Percentiles rank a stretch among this genome's conserved stretches.
Evolutionary conservation across 1,140 invertebrate genomes (phyloP).

Genomic region (Micrasema longulum): DNA sequence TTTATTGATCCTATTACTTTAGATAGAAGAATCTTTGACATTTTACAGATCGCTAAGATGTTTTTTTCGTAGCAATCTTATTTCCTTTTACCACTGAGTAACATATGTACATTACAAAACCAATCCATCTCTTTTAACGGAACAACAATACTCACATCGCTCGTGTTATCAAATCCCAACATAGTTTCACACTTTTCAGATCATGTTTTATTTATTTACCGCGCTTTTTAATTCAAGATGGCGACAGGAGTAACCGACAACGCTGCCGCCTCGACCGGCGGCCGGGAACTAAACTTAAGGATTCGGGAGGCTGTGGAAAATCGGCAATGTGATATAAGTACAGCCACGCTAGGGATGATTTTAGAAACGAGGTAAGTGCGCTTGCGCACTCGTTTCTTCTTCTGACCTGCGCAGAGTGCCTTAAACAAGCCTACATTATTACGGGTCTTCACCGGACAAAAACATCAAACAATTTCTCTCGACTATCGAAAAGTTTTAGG

Average conservation of each 20-base stretch:
- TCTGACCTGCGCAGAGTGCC: conserved; percentile 46
- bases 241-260: conserved; percentile 2
- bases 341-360: conserved; percentile 40
- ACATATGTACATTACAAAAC: neutral
- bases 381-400: conserved; percentile 35
- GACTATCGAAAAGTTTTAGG: too few relatives aligned
- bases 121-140: neutral
- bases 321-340: conserved; percentile 43
- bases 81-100: neutral
- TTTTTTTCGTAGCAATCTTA: conserved; percentile 6
- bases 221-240: conserved; percentile 36
- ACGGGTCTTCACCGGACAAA: neutral
- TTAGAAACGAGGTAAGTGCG: conserved; percentile 45
- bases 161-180: conserved; percentile 2
- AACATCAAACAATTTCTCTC: neutral
- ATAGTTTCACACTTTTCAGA: conserved; percentile 27
- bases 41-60: conserved; percentile 26
- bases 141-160: neutral
- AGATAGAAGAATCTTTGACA: conserved; percentile 42
- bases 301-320: conserved; percentile 46
- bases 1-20: conserved; percentile 36
- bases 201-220: conserved; percentile 48
- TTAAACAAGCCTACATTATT: conserved; percentile 36
- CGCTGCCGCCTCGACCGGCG: conserved; percentile 42
- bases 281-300: conserved; percentile 48